Conservation (phyloP, 2,888 invertebrate genomes). For the Silvanus unidentatus region DNA sequence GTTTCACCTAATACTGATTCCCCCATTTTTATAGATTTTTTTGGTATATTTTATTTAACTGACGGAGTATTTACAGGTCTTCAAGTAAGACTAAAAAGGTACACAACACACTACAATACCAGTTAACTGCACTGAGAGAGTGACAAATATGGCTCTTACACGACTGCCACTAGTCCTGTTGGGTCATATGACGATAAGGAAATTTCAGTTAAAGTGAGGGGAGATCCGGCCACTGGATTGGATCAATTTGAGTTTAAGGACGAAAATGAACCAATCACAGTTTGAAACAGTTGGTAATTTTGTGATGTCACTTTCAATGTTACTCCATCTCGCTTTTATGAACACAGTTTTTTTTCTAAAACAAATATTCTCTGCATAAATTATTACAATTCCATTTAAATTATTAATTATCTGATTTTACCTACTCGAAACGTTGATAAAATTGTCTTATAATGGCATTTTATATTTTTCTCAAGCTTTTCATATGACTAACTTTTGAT, state of each 20-base stretch:
- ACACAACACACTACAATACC: constrained; percentile 79
- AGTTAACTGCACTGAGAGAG: constrained; percentile 77
- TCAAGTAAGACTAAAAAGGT: constrained; percentile 53
- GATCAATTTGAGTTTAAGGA: constrained; percentile 33
- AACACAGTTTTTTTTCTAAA: neutral
- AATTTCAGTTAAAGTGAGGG: constrained; percentile 43
- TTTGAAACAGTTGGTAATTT: constrained; percentile 19
- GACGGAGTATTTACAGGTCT: constrained; percentile 66
- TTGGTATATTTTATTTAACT: constrained; percentile 18
- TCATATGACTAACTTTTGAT: too few species aligned
- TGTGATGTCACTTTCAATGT: constrained; percentile 31
- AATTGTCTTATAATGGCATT: too few species aligned
- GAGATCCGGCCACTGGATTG: constrained; percentile 40
- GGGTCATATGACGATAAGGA: constrained; percentile 74
- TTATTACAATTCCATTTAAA: too few species aligned
- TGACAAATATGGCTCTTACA: constrained; percentile 78
- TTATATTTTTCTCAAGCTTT: too few species aligned
- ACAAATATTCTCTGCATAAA: too few species aligned
- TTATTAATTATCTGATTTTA: too few species aligned
- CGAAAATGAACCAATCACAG: constrained; percentile 32
- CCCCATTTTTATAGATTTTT: constrained; percentile 30
- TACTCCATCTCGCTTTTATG: neutral
- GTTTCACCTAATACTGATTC: constrained; percentile 38
- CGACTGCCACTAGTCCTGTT: constrained; percentile 52
- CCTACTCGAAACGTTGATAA: too few species aligned